Evolutionary conservation across 2,113 vertebrate species (phyloP), one percentile per base, ranked within the genome.

Genomic region (Laticauda laticaudata): DNA sequence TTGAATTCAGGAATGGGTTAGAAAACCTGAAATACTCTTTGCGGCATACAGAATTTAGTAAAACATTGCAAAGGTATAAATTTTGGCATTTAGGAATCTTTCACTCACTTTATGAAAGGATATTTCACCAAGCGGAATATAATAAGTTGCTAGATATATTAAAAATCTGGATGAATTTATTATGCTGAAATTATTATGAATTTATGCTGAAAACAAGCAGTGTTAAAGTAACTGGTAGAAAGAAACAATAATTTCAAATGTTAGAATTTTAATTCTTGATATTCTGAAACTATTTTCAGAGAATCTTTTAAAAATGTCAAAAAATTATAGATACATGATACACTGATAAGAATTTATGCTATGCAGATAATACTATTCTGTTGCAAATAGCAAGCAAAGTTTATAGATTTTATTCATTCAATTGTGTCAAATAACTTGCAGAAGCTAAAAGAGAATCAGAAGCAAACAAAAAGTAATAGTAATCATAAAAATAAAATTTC

Each of bases 391-490:
- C 15, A 81, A 81, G 69, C 15, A 81, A 81, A 20, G 34, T 81
- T 81, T 81, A 21, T 39, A 39, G 69, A 18, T 39, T 81, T 81
- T 69, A 69, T 23, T 15, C 51, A 88, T 0, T 59, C 3, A 56
- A 56, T 43, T 88, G 56, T 34, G 34, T 12, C n/a, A 24, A 64
- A 64, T 87, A 92, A 61, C 57, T 75, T 11, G 54, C 91, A 92
- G 90, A 92, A 92, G n/a, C 26, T 15, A 91, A 88, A 88, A 91
- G 20, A 88, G 29, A 88, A 34, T 34, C n/a, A 39, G 26, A 88
- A 88, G 53, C 29, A 54, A 55, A 20, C 7, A 75, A 75, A 34
- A 34, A 34, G n/a, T 69, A 34, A 75, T 34, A n/a, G 2, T 75
- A 18, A 75, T 34, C 34, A 75, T 75, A 34, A 34, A n/a, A 75